These are phyloP conservation scores for Trachops cirrhosus DNA, from an alignment of 2,797 vertebrate genomes.

Conservation along the genomic window DNA sequence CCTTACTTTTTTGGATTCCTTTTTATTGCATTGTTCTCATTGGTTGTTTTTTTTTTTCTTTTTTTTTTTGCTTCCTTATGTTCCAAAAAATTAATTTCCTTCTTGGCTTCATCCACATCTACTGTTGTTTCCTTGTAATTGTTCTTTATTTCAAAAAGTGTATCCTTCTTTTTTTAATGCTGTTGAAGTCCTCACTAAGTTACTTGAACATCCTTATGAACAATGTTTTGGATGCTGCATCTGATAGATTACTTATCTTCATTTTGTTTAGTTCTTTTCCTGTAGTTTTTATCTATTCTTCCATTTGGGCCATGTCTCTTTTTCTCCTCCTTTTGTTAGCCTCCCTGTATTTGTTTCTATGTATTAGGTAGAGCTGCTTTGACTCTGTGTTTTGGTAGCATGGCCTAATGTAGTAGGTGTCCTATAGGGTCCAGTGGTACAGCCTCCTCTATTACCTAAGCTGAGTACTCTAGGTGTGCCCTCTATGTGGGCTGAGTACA, in stretches of 20 bases:
- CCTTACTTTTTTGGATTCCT: not conserved
- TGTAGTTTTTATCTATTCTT: not conserved
- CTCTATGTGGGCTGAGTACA: too few species aligned
- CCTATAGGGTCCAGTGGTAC: too few species aligned
- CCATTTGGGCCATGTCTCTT: not conserved
- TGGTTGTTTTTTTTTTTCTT: not conserved
- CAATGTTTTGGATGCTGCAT: not conserved
- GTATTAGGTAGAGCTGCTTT: not conserved
- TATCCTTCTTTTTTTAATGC: not conserved
- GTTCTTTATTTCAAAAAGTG: not conserved
- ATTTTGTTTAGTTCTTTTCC: not conserved
- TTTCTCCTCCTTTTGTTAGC: not conserved
- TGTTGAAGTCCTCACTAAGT: not conserved
- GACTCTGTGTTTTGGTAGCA: too few species aligned
- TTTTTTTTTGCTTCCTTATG: not conserved
- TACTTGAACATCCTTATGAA: not conserved
- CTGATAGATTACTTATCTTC: not conserved
- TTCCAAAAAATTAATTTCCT: not conserved
- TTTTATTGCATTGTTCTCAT: not conserved
- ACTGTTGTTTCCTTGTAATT: not conserved
- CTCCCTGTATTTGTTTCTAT: not conserved
- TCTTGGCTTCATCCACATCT: not conserved
- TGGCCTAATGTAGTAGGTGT: too few species aligned
- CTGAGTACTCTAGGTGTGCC: too few species aligned
- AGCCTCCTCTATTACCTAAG: too few species aligned